A percentile compares a stretch with the other conserved stretches of the same genome.
phyloP scores from a whole-genome alignment of 2,888 invertebrate species.

The Bhutanitis thaidina region DNA sequence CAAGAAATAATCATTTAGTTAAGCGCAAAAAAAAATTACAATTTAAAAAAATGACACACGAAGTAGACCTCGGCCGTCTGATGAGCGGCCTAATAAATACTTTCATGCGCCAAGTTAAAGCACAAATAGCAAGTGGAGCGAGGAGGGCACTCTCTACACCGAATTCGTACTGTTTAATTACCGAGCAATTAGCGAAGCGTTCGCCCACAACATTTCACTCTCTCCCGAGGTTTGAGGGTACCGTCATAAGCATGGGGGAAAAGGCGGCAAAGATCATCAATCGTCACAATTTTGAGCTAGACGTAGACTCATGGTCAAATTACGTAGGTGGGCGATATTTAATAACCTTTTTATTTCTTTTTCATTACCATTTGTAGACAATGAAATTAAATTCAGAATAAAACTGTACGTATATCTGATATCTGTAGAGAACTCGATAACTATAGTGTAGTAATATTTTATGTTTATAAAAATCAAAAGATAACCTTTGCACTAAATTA shows the following conservation, averaged over 20 bases:
- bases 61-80: conserved; percentile 34
- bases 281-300: not conserved
- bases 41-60: not conserved
- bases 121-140: conserved; percentile 77
- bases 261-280: not conserved
- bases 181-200: conserved; percentile 59
- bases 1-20: too few relatives aligned
- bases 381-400: too few relatives aligned
- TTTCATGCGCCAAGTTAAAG: conserved; percentile 70
- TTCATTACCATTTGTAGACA: too few relatives aligned
- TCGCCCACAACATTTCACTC: conserved; percentile 57
- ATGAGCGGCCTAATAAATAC: conserved; percentile 52
- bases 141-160: conserved; percentile 71
- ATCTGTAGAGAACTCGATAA: too few relatives aligned
- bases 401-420: too few relatives aligned
- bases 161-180: conserved; percentile 70
- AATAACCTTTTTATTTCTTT: too few relatives aligned
- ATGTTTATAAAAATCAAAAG: too few relatives aligned
- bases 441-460: too few relatives aligned
- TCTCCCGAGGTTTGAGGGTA: conserved; percentile 34
- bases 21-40: not conserved
- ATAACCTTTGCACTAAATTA: too few relatives aligned
- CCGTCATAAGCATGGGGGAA: not conserved
- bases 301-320: too few relatives aligned
- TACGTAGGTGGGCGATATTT: too few relatives aligned